phyloP scores from a whole-genome alignment of 2,888 invertebrate genomes.

The Ichneumon xanthorius region DNA sequence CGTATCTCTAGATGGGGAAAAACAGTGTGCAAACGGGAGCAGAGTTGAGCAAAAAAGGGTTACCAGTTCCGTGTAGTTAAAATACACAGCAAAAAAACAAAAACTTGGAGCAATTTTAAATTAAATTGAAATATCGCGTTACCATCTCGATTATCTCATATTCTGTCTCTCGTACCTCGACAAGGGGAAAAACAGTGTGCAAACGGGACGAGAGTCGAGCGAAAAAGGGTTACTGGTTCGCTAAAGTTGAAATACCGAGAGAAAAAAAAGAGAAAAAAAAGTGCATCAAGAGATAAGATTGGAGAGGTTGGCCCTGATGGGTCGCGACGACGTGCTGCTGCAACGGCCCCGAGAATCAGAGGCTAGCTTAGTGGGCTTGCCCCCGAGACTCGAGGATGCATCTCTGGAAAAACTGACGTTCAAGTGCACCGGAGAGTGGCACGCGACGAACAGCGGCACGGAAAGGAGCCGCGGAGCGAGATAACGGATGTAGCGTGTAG shows the following conservation, averaged over 20 bases:
- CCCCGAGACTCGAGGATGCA: slow-evolving; percentile 37
- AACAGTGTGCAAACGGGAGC: no score
- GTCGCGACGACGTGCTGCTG: slow-evolving; percentile 25
- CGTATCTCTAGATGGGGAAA: no score
- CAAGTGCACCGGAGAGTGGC: slow-evolving; percentile 48
- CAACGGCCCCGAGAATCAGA: slow-evolving; percentile 13
- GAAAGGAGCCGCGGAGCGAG: slow-evolving; percentile 3
- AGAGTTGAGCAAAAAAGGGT: no score
- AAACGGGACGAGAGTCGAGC: neutral
- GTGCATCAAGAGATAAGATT: slow-evolving; percentile 35
- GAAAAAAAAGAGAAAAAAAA: neutral
- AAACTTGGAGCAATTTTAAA: no score
- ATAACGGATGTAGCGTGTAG: neutral
- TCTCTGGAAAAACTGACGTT: slow-evolving; percentile 45
- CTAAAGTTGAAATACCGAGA: no score
- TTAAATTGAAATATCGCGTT: no score
- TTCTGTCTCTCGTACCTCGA: neutral
- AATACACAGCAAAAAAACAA: no score
- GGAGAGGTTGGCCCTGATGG: slow-evolving; percentile 54
- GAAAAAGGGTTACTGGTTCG: no score
- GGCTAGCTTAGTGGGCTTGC: slow-evolving; percentile 25
- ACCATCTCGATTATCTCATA: neutral
- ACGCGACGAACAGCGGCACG: slow-evolving; percentile 16
- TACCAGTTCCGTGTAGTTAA: no score
- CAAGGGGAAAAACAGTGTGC: no score